phyloP scores from a whole-genome alignment of 2,113 vertebrate species.

The Lutjanus erythropterus region DNA sequence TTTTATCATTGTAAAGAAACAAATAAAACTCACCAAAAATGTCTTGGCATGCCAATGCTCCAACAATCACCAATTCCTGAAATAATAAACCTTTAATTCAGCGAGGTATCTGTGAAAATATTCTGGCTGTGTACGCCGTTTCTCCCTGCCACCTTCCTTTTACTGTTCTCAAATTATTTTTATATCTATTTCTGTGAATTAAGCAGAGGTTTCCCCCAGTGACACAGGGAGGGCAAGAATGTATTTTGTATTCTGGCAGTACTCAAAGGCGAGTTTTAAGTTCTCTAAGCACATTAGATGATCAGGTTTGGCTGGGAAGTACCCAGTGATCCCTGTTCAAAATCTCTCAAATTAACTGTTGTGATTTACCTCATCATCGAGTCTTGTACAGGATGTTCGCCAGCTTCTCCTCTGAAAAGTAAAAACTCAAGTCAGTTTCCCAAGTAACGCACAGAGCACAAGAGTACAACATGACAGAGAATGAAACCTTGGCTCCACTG shows the following conservation, averaged over 20 bases:
- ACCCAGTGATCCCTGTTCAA: not conserved
- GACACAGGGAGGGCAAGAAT: not conserved
- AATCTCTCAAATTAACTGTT: not conserved
- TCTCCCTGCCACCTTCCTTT: too few relatives aligned
- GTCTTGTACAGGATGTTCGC: slow-evolving; percentile 6
- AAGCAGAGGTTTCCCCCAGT: too few relatives aligned
- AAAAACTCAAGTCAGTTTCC: not conserved
- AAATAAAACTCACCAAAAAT: too few relatives aligned
- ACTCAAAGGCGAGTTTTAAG: not conserved
- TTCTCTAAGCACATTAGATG: not conserved
- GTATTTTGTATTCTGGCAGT: slow-evolving; percentile 12
- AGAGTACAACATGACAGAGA: not conserved
- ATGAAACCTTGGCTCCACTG: not conserved
- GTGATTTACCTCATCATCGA: not conserved
- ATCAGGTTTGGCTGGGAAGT: not conserved
- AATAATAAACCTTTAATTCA: too few relatives aligned
- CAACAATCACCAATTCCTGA: too few relatives aligned
- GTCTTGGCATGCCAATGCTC: too few relatives aligned
- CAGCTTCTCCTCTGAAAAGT: slow-evolving; percentile 9
- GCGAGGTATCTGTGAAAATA: too few relatives aligned
- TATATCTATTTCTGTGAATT: too few relatives aligned
- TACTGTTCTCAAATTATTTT: too few relatives aligned
- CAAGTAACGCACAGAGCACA: slow-evolving; percentile 5
- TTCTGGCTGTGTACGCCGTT: too few relatives aligned
- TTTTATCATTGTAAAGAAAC: too few relatives aligned